A percentile compares a stretch with the other conserved stretches of the same genome.
Evolutionary conservation across 1,140 invertebrate species (phyloP).

Genomic region (Drosophila ogumai): DNA sequence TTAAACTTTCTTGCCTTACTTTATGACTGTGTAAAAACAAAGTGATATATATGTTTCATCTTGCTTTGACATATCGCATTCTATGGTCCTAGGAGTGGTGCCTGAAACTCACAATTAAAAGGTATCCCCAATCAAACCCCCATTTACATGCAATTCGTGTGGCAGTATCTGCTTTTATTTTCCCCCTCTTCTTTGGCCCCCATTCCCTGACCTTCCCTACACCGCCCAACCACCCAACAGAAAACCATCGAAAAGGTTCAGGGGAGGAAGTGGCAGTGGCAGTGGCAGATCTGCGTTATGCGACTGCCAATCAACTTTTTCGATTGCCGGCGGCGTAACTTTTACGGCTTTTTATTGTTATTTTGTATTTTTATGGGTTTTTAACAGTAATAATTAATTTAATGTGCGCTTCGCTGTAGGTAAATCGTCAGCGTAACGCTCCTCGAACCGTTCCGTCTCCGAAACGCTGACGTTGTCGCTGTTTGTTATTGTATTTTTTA

Average conservation of each 20-base stretch:
- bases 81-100: background rate
- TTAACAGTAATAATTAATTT: slow-evolving; percentile 83
- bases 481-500: slow-evolving; percentile 1
- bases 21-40: background rate
- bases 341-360: slow-evolving; percentile 76
- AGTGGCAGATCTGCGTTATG: slow-evolving; percentile 20
- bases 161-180: slow-evolving; percentile 36
- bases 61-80: background rate
- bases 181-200: background rate
- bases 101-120: slow-evolving; percentile 19
- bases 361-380: slow-evolving; percentile 74
- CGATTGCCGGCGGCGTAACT: slow-evolving; percentile 56
- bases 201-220: slow-evolving; percentile 21
- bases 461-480: slow-evolving; percentile 23
- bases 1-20: background rate
- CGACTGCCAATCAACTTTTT: slow-evolving; percentile 69
- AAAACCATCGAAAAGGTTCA: background rate
- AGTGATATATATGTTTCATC: background rate
- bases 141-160: slow-evolving; percentile 41
- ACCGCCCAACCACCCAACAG: slow-evolving; percentile 3
- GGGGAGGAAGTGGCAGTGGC: background rate
- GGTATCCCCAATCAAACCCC: slow-evolving; percentile 31
- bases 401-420: slow-evolving; percentile 74
- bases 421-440: slow-evolving; percentile 64
- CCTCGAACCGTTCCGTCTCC: slow-evolving; percentile 7